Evolutionary conservation across 2,113 vertebrate species (phyloP).

Genomic region (Drymodes brunneopygia): DNA sequence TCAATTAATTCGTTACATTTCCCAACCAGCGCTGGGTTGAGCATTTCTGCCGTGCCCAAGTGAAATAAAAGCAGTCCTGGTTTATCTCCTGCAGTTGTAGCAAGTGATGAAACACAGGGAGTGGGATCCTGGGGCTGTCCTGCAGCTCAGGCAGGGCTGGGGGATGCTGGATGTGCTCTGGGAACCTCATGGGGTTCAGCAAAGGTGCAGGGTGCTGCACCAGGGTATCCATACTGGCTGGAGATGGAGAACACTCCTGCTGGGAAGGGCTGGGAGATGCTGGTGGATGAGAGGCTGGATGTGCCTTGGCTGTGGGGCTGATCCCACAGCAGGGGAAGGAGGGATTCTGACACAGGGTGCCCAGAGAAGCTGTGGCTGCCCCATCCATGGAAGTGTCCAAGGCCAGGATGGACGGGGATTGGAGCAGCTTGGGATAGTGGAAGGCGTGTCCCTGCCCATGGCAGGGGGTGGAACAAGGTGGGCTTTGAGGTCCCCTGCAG

Average conservation of each 20-base stretch:
- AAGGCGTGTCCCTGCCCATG: background rate
- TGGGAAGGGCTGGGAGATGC: background rate
- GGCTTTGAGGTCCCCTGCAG: background rate
- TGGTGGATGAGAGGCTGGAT: background rate
- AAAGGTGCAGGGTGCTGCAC: background rate
- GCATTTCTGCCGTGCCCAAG: background rate
- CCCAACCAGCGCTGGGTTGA: rapidly evolving
- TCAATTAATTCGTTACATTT: background rate
- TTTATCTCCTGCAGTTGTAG: background rate
- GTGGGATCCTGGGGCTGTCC: background rate
- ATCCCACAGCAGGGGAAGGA: background rate
- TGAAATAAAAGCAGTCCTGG: background rate
- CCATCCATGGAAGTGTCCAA: background rate
- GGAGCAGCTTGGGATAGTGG: background rate
- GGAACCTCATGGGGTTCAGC: background rate
- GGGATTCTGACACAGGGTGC: background rate
- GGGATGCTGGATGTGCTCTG: background rate
- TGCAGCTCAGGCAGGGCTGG: background rate
- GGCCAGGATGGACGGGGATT: rapidly evolving
- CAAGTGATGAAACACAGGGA: background rate
- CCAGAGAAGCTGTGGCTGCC: background rate
- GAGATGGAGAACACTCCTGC: background rate
- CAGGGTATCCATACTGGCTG: background rate
- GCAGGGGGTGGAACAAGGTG: background rate
- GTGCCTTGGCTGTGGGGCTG: rapidly evolving